A percentile compares a stretch with the other conserved stretches of the same genome.
These are phyloP conservation scores for Miltochrista miniata DNA, from an alignment of 2,888 invertebrate genomes.

Conservation along the genomic window DNA sequence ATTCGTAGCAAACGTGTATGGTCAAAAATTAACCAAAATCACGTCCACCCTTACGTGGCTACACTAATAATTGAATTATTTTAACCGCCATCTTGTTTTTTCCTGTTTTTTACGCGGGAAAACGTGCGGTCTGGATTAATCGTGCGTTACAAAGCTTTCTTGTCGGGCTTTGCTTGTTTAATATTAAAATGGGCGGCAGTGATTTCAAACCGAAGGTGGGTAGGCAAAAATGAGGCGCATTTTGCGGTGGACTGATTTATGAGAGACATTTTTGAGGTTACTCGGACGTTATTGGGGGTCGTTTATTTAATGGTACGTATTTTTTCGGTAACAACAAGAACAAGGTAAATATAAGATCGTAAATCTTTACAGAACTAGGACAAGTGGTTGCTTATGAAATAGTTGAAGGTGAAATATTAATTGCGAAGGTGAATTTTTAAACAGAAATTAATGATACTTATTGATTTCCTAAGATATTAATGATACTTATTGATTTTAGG, in stretches of 20 bases:
- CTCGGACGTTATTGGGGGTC: constrained; percentile 18
- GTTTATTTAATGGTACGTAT: constrained; percentile 9
- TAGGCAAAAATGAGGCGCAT: constrained; percentile 23
- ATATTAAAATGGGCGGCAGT: constrained; percentile 42
- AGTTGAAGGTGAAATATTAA: too few relatives aligned
- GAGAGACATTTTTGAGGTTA: constrained; percentile 21
- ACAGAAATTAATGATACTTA: too few relatives aligned
- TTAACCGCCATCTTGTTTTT: constrained; percentile 56
- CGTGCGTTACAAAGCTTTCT: constrained; percentile 45
- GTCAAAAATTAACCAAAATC: constrained; percentile 54
- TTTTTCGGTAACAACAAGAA: not conserved
- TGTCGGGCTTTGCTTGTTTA: constrained; percentile 41
- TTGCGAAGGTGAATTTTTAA: too few relatives aligned
- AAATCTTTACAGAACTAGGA: not conserved
- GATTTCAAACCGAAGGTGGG: constrained; percentile 37
- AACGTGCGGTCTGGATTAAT: constrained; percentile 47
- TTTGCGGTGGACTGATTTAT: constrained; percentile 24
- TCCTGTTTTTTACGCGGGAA: constrained; percentile 34
- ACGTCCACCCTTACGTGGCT: constrained; percentile 58
- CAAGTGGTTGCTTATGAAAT: not conserved
- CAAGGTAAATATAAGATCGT: not conserved
- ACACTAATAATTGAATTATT: constrained; percentile 66
- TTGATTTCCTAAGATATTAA: too few relatives aligned
- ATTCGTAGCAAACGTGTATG: not conserved
- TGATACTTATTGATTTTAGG: too few relatives aligned